These are phyloP conservation scores for Pseudococcus viburni DNA, from an alignment of 2,888 invertebrate species.

Conservation along the genomic window DNA sequence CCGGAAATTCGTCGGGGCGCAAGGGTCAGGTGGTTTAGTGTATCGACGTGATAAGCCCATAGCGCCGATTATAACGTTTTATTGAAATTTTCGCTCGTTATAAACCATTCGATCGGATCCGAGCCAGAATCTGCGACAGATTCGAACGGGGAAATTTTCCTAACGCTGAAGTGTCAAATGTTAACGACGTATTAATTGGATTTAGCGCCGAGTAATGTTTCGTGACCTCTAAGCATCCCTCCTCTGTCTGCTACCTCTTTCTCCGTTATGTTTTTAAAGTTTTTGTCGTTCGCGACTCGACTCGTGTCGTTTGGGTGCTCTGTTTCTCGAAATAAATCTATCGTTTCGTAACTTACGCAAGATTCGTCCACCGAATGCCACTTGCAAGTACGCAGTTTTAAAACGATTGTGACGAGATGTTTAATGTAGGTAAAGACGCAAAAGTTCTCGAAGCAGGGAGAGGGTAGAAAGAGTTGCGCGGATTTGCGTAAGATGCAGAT, in stretches of 20 bases:
- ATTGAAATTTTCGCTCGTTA: background rate
- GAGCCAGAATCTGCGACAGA: background rate
- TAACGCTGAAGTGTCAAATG: background rate
- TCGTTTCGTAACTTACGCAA: slow-evolving; percentile 15
- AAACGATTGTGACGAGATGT: background rate
- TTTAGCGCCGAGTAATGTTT: slow-evolving; percentile 10
- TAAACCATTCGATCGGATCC: background rate
- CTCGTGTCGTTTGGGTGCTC: background rate
- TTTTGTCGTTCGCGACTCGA: background rate
- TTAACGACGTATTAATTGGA: slow-evolving; percentile 12
- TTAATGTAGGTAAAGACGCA: background rate
- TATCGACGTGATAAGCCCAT: background rate
- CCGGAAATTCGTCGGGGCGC: background rate
- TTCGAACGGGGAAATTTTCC: background rate
- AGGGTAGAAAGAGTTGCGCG: background rate
- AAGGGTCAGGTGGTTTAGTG: background rate
- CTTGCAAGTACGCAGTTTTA: slow-evolving; percentile 19
- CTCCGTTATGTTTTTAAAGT: background rate
- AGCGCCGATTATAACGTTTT: background rate
- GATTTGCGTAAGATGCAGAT: background rate
- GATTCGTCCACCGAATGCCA: background rate
- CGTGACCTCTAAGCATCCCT: slow-evolving; percentile 17
- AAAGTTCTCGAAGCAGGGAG: background rate
- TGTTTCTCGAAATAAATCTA: background rate
- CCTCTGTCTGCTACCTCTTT: background rate